phyloP scores from a whole-genome alignment of 2,797 vertebrate species.

The Microtus californicus region DNA sequence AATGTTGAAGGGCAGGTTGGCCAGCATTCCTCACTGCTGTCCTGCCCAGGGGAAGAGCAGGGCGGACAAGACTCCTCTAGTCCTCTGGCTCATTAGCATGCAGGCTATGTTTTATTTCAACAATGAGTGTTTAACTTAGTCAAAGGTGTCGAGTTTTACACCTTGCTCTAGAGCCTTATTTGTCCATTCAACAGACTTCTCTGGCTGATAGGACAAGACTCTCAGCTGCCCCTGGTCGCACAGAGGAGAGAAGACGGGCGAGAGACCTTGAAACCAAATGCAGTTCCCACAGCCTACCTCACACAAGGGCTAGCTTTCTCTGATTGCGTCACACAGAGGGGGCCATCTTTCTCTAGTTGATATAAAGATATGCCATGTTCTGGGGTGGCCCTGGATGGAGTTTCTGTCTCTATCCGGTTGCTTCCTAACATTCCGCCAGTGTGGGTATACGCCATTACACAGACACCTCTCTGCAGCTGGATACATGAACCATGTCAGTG shows the following conservation, averaged over 20 bases:
- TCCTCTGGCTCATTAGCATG: background rate
- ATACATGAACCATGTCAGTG: background rate
- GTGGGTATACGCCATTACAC: background rate
- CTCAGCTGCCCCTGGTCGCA: too few species aligned
- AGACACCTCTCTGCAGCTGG: background rate
- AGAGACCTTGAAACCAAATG: background rate
- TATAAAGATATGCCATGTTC: background rate
- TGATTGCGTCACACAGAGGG: background rate
- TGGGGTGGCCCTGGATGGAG: background rate
- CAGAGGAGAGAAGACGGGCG: fast-evolving
- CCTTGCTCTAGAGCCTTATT: background rate
- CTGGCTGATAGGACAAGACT: background rate
- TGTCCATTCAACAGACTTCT: background rate
- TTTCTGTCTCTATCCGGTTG: background rate
- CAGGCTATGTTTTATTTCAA: background rate
- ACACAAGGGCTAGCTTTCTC: background rate
- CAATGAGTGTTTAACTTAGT: background rate
- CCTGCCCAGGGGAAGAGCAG: background rate
- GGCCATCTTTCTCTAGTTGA: background rate
- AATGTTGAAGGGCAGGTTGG: background rate
- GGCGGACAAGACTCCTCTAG: background rate
- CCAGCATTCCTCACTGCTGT: background rate
- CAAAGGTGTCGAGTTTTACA: background rate
- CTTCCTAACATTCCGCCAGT: background rate
- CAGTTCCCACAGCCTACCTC: background rate